Conservation (phyloP, 2,888 invertebrate genomes). For the Temnothorax unifasciatus region DNA sequence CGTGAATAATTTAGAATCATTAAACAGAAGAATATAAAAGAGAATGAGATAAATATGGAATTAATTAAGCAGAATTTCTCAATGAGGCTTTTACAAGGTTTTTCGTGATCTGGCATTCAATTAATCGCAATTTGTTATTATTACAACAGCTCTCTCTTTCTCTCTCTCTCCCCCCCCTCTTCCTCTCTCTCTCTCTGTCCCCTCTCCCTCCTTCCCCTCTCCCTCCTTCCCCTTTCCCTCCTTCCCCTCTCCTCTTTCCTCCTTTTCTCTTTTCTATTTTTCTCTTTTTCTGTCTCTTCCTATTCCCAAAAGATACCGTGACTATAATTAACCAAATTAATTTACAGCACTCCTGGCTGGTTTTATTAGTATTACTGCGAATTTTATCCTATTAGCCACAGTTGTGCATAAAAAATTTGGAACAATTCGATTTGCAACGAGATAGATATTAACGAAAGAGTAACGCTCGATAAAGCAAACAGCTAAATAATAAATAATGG, state of each 20-base stretch:
- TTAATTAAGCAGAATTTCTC: background rate
- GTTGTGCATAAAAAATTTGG: constrained; percentile 14
- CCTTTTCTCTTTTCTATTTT: background rate
- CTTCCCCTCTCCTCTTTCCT: background rate
- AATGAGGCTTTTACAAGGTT: background rate
- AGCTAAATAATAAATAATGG: too few species aligned
- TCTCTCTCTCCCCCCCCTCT: background rate
- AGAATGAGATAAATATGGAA: background rate
- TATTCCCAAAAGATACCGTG: constrained; percentile 23
- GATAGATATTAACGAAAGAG: background rate
- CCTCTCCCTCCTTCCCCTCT: too few species aligned
- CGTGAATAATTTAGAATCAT: background rate
- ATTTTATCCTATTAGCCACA: background rate
- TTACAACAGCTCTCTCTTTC: background rate
- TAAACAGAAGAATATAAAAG: background rate
- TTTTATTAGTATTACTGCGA: background rate
- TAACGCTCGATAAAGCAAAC: too few species aligned
- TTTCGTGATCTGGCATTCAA: background rate
- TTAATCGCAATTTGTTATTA: constrained; percentile 29
- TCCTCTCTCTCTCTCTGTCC: too few species aligned
- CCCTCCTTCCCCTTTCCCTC: too few species aligned
- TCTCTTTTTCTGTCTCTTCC: background rate
- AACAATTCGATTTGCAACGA: background rate
- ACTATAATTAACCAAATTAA: constrained; percentile 32
- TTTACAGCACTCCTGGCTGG: background rate